A percentile compares a stretch with the other conserved stretches of the same genome.
Evolutionary conservation across 2,113 vertebrate species (phyloP).

Genomic region (Caretta caretta): DNA sequence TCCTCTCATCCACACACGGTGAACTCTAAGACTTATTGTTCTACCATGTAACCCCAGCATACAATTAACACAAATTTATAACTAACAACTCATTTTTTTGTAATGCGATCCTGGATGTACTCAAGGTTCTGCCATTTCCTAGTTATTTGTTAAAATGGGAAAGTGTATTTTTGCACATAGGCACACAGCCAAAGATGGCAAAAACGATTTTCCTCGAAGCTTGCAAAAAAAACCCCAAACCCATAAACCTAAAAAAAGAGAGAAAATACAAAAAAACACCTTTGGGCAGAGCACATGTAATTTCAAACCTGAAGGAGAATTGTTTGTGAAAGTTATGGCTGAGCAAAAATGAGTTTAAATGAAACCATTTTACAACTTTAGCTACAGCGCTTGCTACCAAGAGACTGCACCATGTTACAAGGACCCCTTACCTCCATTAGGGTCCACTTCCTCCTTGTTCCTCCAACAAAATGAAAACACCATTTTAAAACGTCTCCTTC

Average conservation of each 20-base stretch:
- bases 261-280: not conserved
- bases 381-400: not conserved
- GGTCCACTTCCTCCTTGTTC: not conserved
- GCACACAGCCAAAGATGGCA: not conserved
- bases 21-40: not conserved
- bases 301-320: not conserved
- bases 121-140: not conserved
- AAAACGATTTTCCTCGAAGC: no score
- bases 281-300: not conserved
- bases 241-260: not conserved
- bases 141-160: not conserved
- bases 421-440: not conserved
- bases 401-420: not conserved
- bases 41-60: not conserved
- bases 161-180: not conserved
- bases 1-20: not conserved
- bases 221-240: not conserved
- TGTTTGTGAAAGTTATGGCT: not conserved
- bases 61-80: not conserved
- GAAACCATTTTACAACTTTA: not conserved
- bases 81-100: not conserved
- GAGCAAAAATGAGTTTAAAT: not conserved
- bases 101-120: no score
- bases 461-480: not conserved
- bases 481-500: not conserved